A percentile compares a stretch with the other conserved stretches of the same genome.
Evolutionary conservation across 2,888 invertebrate genomes (phyloP).

Genomic region (Xestoiulus laeticollis): DNA sequence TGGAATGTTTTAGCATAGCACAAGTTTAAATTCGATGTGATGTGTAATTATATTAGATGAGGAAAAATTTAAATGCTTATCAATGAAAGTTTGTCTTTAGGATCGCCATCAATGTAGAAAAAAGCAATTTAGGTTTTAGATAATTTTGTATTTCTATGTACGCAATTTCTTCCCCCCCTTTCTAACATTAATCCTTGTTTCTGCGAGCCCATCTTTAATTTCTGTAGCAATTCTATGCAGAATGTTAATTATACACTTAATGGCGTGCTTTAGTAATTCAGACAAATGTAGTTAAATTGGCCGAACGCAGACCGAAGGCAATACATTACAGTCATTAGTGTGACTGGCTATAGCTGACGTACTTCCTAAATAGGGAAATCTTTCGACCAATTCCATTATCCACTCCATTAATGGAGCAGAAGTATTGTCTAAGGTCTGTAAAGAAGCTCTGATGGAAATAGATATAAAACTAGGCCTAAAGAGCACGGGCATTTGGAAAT

Average conservation of each 20-base stretch:
- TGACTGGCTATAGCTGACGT: conserved; percentile 19
- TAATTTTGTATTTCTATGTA: no score
- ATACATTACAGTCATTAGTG: conserved; percentile 12
- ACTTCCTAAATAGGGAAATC: conserved; percentile 21
- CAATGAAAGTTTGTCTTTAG: no score
- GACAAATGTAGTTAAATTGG: conserved; percentile 21
- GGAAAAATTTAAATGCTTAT: no score
- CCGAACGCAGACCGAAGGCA: not conserved
- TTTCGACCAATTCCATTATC: conserved; percentile 11
- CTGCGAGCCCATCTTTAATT: not conserved
- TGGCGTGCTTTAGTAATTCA: conserved; percentile 21
- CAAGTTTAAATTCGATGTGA: no score
- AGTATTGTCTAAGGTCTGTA: conserved; percentile 7
- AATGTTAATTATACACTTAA: conserved; percentile 12
- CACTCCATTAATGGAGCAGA: conserved; percentile 11
- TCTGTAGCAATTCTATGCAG: not conserved
- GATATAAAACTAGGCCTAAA: not conserved
- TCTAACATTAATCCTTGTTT: not conserved
- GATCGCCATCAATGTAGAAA: no score
- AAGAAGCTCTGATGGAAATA: conserved; percentile 20
- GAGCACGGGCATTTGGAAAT: not conserved
- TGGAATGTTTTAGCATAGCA: no score
- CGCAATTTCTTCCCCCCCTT: not conserved
- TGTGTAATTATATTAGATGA: no score
- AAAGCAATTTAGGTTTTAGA: no score